These are phyloP conservation scores for Leptopilina boulardi DNA, from an alignment of 1,140 invertebrate genomes.

Conservation along the genomic window DNA sequence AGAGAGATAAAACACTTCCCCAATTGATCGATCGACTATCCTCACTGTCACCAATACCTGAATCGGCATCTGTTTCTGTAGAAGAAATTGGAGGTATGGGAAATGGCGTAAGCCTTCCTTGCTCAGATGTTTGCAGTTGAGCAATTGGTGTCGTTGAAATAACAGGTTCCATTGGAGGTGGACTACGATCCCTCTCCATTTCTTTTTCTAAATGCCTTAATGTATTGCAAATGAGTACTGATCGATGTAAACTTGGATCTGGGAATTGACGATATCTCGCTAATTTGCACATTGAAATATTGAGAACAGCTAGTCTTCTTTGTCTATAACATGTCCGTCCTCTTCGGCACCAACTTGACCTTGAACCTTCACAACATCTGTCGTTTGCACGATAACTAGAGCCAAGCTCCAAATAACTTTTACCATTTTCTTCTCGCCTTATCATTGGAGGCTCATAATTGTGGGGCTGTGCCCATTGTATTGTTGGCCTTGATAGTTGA, in stretches of 20 bases:
- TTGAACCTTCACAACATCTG: constrained; percentile 85
- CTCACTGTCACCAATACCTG: constrained; percentile 87
- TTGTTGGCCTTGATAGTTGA: constrained; percentile 70
- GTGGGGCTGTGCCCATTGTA: constrained; percentile 75
- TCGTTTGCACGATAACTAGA: constrained; percentile 79
- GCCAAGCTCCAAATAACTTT: constrained; percentile 91
- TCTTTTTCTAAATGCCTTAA: constrained; percentile 92
- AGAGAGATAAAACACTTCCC: constrained; percentile 91
- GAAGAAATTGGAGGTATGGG: constrained; percentile 74
- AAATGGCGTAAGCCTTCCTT: constrained; percentile 81
- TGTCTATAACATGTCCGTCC: constrained; percentile 88
- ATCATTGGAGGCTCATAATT: constrained; percentile 86
- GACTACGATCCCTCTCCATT: constrained; percentile 85
- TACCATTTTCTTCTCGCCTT: constrained; percentile 91
- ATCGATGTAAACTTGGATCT: constrained; percentile 92
- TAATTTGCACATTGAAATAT: constrained; percentile 94
- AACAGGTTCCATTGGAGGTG: constrained; percentile 71
- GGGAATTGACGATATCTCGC: constrained; percentile 90
- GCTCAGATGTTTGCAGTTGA: constrained; percentile 73
- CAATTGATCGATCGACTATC: constrained; percentile 88
- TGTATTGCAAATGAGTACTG: constrained; percentile 96
- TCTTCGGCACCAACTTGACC: constrained; percentile 84
- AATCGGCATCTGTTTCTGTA: constrained; percentile 81
- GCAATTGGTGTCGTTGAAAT: constrained; percentile 71
- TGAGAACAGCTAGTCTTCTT: constrained; percentile 90